phyloP scores from a whole-genome alignment of 2,113 vertebrate genomes.

The Pangasianodon hypophthalmus region DNA sequence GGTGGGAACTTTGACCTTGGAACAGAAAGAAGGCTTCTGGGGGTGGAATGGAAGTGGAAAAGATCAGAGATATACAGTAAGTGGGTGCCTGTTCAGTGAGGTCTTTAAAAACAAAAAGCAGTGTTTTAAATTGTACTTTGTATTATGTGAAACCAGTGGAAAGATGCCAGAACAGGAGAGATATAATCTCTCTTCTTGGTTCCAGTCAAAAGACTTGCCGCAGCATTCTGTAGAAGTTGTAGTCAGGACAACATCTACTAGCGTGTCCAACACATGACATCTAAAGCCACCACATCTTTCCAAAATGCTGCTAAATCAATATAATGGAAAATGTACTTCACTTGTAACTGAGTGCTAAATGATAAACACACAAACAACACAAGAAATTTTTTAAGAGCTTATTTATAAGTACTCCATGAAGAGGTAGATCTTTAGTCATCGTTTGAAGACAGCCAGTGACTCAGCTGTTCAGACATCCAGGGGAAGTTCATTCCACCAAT shows the following conservation, averaged over 20 bases:
- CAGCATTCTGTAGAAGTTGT: not conserved
- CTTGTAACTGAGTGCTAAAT: not conserved
- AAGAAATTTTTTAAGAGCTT: not conserved
- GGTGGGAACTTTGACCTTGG: not conserved
- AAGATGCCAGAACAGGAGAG: not conserved
- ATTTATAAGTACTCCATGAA: not conserved
- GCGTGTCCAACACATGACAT: not conserved
- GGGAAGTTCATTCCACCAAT: not conserved
- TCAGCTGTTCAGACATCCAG: not conserved
- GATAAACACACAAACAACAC: not conserved
- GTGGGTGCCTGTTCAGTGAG: not conserved
- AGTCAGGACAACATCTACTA: not conserved
- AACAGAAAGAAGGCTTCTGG: not conserved
- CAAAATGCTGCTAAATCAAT: not conserved
- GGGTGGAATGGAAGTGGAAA: not conserved
- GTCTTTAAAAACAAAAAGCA: not conserved
- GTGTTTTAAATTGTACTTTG: not conserved
- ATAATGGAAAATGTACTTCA: not conserved
- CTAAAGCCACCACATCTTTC: not conserved
- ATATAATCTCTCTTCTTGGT: not conserved
- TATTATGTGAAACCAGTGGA: not conserved
- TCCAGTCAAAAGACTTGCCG: not conserved
- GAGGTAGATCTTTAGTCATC: not conserved
- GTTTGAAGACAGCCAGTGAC: not conserved
- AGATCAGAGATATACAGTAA: conserved; percentile 1